A percentile compares a stretch with the other conserved stretches of the same genome.
phyloP scores from a whole-genome alignment of 2,888 invertebrate species.

The Catonia carolina region DNA sequence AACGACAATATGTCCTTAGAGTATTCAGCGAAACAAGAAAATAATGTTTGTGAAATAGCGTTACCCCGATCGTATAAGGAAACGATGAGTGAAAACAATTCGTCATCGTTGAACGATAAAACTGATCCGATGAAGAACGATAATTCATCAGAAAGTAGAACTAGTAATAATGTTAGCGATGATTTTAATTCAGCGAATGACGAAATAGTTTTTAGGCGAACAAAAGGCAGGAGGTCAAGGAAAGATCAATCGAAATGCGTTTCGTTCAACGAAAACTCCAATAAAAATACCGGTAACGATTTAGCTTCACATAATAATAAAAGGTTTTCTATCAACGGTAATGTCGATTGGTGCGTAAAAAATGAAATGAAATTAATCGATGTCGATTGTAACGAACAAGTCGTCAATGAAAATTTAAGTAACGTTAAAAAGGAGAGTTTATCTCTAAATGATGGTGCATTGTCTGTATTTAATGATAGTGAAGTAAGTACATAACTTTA shows the following conservation, averaged over 20 bases:
- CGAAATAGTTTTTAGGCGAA: constrained; percentile 21
- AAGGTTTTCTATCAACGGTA: too few relatives aligned
- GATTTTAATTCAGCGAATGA: constrained; percentile 18
- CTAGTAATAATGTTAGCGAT: neutral
- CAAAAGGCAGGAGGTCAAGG: constrained; percentile 4
- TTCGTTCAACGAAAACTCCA: constrained; percentile 30
- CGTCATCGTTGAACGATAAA: neutral
- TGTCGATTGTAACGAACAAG: too few relatives aligned
- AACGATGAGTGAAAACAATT: neutral
- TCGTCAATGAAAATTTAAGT: too few relatives aligned
- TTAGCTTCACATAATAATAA: too few relatives aligned
- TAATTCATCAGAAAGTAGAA: neutral
- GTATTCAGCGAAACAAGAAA: neutral
- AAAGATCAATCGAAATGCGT: constrained; percentile 27
- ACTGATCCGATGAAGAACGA: neutral
- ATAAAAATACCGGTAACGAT: neutral
- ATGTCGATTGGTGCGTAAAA: too few relatives aligned
- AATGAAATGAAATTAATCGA: too few relatives aligned
- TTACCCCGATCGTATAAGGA: neutral
- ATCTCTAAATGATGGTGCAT: too few relatives aligned
- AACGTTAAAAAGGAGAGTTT: too few relatives aligned
- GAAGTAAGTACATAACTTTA: too few relatives aligned
- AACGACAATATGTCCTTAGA: neutral
- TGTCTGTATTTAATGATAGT: too few relatives aligned
- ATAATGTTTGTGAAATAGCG: neutral